Evolutionary conservation across 2,113 vertebrate species (phyloP).

Genomic region (Motacilla alba): DNA sequence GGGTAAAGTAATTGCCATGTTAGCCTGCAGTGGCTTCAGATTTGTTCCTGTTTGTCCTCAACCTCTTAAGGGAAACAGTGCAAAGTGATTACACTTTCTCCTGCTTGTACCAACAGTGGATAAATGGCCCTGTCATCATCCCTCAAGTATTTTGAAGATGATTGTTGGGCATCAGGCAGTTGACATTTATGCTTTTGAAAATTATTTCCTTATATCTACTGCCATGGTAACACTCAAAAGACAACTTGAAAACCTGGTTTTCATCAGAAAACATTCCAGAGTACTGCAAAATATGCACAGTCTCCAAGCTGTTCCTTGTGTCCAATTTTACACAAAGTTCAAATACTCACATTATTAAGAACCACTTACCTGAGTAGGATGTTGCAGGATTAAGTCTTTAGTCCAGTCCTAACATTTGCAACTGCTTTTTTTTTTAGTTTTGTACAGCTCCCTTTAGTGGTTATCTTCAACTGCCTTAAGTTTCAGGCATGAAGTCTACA

Average conservation of each 20-base stretch:
- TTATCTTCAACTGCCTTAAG: not conserved
- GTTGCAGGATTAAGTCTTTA: not conserved
- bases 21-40: not conserved
- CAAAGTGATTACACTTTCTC: not conserved
- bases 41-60: not conserved
- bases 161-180: not conserved
- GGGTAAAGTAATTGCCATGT: not conserved
- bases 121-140: not conserved
- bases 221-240: not conserved
- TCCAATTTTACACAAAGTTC: not conserved
- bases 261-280: not conserved
- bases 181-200: not conserved
- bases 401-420: not conserved
- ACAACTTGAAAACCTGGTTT: not conserved
- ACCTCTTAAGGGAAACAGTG: not conserved
- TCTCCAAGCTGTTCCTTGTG: not conserved
- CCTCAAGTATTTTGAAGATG: not conserved
- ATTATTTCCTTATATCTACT: not conserved
- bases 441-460: not conserved
- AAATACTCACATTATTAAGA: not conserved
- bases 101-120: not conserved
- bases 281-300: not conserved
- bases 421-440: not conserved
- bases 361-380: not conserved
- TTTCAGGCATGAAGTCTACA: not conserved